Evolutionary conservation across 1,140 invertebrate species (phyloP), one percentile per base, ranked within the genome.

Genomic region (Drosophila subpulchrella): DNA sequence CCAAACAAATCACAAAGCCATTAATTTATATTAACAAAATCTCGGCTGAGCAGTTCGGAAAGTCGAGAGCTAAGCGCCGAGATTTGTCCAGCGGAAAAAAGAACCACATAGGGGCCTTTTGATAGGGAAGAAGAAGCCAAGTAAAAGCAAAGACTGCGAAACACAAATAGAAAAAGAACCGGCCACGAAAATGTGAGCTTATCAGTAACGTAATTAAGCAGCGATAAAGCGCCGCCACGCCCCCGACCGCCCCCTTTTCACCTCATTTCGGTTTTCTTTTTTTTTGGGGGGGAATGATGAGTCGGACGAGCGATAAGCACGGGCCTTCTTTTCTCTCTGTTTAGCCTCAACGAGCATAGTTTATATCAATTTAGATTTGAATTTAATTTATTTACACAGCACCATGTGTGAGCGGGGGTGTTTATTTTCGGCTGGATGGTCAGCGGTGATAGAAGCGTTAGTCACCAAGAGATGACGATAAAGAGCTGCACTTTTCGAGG

Each of bases 21-120:
- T 88, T 88, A 89, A 80, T 83, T 88, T 88, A 83, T 88, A 88
- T 88, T 89, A 89, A 88, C 84, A 78, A 83, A 88, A 88, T 89
- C 83, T 83, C 62, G 63, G 17, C 67, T 66, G 80, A 74, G 57
- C 76, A 84, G 66, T 83, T 66, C 15, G 39, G 51, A 71, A 58
- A 66, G 74, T 59, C 51, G 59, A 36, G 63, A 61, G 41, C 47
- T 55, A 53, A 63, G 58, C 74, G 42, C 58, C 60, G 48, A 68
- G 63, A 62, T 42, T 53, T 76, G 74, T 59, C 73, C 68, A 15
- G 44, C n/a, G 48, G 48, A 61, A 46, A 55, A 70, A 67, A 73
- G 11, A 44, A 53, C 38, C 24, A 57, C 51, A 36, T 68, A 44
- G 17, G 44, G 34, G 61, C 46, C 79, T 77, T 47, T 42, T 74